Evolutionary conservation across 1,140 invertebrate genomes (phyloP), one percentile per base, ranked within the genome.

Genomic region (Nomia melanderi): DNA sequence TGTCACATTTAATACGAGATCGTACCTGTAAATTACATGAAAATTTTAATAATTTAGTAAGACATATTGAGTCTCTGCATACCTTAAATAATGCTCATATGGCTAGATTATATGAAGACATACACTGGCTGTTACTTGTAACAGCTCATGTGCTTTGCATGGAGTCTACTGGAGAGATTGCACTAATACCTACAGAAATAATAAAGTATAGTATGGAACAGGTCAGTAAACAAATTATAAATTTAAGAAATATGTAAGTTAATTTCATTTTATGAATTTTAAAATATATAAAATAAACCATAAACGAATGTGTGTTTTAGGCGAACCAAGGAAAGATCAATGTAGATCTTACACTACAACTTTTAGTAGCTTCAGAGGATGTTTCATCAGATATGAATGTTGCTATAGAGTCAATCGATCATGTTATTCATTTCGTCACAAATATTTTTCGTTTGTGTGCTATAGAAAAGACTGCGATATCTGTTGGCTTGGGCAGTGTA

Each of bases 111-210:
- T 96, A 96, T 89, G 97, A 98, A 92, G 97, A 98, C 92, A 90
- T 98, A 2, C 97, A 98, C 90, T 98, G 97, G 97, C 93, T 97
- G 25, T 89, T 98, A 5, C 93, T 98, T 73, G 95, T 98, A 67
- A 92, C 96, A 77, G 96, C 96, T 93, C 94, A 96, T 89, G 92
- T 96, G 1, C 88, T 97, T 59, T 94, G 95, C 56, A 94, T 96
- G 90, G 94, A 96, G 74, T 93, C 93, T 74, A 95, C 96, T 64
- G 96, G 96, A 0, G 97, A 98, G 89, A 94, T 94, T 4, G 94
- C 95, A 8, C 92, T 96, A 80, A 96, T 98, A 83, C 97, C 97
- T 1, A 86, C 93, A 0, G 95, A 96, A 89, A 93, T 98, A 60
- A 96, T 96, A 87, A 91, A 93, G 29, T 95, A 95, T 90, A 96